These are phyloP conservation scores for Drosophila limbata DNA, from an alignment of 2,888 invertebrate species.

Conservation along the genomic window DNA sequence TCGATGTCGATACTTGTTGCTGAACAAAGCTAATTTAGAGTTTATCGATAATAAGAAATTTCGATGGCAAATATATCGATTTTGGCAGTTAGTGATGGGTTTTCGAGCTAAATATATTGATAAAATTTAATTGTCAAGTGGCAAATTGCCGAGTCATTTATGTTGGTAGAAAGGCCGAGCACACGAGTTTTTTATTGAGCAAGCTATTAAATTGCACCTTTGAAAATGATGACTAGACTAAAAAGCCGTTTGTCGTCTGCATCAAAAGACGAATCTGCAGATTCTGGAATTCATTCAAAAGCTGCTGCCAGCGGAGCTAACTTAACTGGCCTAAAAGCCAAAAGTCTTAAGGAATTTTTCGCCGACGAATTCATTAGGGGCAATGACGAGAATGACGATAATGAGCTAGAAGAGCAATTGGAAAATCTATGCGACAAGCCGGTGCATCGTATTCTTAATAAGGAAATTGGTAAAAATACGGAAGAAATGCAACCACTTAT, in stretches of 20 bases:
- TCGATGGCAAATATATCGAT: not conserved
- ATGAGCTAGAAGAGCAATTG: not conserved
- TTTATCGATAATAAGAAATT: not conserved
- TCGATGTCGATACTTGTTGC: not conserved
- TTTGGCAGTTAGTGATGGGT: not conserved
- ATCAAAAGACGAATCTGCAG: not conserved
- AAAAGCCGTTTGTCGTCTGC: not conserved
- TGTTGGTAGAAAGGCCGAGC: not conserved
- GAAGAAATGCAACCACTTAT: slow-evolving; percentile 3
- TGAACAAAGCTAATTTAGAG: too few species aligned
- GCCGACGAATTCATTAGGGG: slow-evolving; percentile 4
- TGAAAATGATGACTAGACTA: slow-evolving; percentile 4
- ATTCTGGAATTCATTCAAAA: not conserved
- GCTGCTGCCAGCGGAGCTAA: not conserved
- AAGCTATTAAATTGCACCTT: not conserved
- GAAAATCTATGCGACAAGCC: too few species aligned
- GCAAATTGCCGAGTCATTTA: not conserved
- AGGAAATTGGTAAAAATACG: not conserved
- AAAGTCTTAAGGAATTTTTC: not conserved
- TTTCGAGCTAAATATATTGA: not conserved
- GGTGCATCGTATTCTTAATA: slow-evolving; percentile 2
- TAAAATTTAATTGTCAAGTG: not conserved
- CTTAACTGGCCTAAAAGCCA: not conserved
- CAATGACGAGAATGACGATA: slow-evolving; percentile 3
- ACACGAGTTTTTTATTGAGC: not conserved